A percentile compares a stretch with the other conserved stretches of the same genome.
Evolutionary conservation across 1,140 invertebrate species (phyloP).

Genomic region (Hyles euphorbiae): DNA sequence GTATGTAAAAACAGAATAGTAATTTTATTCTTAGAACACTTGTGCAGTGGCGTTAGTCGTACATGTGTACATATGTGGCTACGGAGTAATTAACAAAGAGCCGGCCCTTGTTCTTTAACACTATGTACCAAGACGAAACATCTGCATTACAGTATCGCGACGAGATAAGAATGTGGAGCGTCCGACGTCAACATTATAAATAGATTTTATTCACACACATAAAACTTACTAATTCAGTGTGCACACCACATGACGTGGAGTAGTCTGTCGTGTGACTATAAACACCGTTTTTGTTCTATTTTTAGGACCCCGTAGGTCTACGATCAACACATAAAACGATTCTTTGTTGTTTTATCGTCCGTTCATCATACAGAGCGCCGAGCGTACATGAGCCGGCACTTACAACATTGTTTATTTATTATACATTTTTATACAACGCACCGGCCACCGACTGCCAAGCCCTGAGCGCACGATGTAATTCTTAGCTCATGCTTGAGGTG

Average conservation of each 20-base stretch:
- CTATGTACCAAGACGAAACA: conserved; percentile 25
- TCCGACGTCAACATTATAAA: conserved; percentile 62
- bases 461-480: no score
- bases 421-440: not conserved
- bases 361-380: conserved; percentile 6
- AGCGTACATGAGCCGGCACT: not conserved
- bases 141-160: conserved; percentile 42
- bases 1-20: no score
- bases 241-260: conserved; percentile 30
- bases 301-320: conserved; percentile 19
- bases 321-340: conserved; percentile 19
- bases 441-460: not conserved
- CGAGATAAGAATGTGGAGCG: conserved; percentile 64
- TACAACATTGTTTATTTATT: no score
- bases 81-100: not conserved
- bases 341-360: conserved; percentile 21
- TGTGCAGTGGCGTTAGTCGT: no score
- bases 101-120: conserved; percentile 12
- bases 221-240: conserved; percentile 44
- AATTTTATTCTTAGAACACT: no score
- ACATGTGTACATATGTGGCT: no score
- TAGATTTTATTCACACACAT: conserved; percentile 56
- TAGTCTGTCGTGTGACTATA: conserved; percentile 26
- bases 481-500: no score
- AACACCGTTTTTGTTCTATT: conserved; percentile 28